These are phyloP conservation scores for Alethe castanea DNA, from an alignment of 2,113 vertebrate species.

Conservation along the genomic window DNA sequence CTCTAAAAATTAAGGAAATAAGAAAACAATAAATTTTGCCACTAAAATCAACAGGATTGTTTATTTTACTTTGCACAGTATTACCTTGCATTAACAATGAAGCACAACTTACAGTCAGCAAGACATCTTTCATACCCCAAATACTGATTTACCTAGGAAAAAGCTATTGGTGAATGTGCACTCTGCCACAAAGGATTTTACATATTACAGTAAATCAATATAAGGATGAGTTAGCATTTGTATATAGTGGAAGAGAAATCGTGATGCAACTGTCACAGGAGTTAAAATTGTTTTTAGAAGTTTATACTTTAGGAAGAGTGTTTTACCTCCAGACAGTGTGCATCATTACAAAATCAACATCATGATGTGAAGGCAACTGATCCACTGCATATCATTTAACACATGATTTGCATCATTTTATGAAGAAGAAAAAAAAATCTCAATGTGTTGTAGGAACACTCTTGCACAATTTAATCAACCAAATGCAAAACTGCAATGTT, in stretches of 20 bases:
- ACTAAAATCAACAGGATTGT: neutral
- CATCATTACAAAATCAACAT: neutral
- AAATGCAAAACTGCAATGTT: neutral
- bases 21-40: neutral
- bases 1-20: neutral
- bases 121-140: neutral
- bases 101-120: neutral
- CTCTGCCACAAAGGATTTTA: neutral
- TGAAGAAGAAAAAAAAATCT: neutral
- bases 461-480: conserved; percentile 7
- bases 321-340: neutral
- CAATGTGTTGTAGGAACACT: neutral
- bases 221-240: neutral
- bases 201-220: neutral
- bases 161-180: neutral
- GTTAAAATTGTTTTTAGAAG: neutral
- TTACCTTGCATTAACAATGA: neutral
- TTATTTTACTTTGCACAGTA: neutral
- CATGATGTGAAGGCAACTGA: neutral
- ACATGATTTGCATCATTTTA: neutral
- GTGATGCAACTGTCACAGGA: neutral
- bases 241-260: neutral
- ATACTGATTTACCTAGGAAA: neutral
- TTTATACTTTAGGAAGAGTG: neutral
- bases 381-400: neutral